Evolutionary conservation across 2,888 invertebrate species (phyloP).

Genomic region (Lasioglossum morio): DNA sequence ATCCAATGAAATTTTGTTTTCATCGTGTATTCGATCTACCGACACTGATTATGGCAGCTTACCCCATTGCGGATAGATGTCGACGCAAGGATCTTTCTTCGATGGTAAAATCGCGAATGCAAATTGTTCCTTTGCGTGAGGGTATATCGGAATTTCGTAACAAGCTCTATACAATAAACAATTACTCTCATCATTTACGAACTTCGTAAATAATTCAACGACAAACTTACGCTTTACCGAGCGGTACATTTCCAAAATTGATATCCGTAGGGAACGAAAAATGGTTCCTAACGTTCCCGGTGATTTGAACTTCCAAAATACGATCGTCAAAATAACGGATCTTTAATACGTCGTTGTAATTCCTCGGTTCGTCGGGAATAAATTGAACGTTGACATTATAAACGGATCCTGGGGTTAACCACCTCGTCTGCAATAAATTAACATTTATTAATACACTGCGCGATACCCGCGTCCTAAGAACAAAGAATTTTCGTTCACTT

Average conservation of each 20-base stretch:
- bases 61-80: slow-evolving; percentile 55
- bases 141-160: slow-evolving; percentile 45
- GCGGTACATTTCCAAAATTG: slow-evolving; percentile 51
- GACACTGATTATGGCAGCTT: neutral
- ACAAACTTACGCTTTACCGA: slow-evolving; percentile 45
- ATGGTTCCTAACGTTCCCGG: neutral
- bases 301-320: slow-evolving; percentile 22
- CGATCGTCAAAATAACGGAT: slow-evolving; percentile 34
- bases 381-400: slow-evolving; percentile 33
- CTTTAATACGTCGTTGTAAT: slow-evolving; percentile 42
- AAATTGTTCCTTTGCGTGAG: slow-evolving; percentile 31
- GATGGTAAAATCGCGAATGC: slow-evolving; percentile 36
- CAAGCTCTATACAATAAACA: slow-evolving; percentile 18
- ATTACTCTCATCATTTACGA: neutral
- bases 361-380: slow-evolving; percentile 43
- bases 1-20: too few species aligned
- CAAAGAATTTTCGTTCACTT: slow-evolving; percentile 27
- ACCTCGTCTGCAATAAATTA: slow-evolving; percentile 27
- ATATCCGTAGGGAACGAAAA: slow-evolving; percentile 45
- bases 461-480: neutral
- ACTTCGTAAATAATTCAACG: neutral
- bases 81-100: slow-evolving; percentile 40
- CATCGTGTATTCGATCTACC: neutral
- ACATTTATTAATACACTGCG: neutral
- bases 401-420: slow-evolving; percentile 46